Base-by-base conservation (phyloP, 53 echinoderm and acorn worm species). In the Temnopleurus reevesii region DNA sequence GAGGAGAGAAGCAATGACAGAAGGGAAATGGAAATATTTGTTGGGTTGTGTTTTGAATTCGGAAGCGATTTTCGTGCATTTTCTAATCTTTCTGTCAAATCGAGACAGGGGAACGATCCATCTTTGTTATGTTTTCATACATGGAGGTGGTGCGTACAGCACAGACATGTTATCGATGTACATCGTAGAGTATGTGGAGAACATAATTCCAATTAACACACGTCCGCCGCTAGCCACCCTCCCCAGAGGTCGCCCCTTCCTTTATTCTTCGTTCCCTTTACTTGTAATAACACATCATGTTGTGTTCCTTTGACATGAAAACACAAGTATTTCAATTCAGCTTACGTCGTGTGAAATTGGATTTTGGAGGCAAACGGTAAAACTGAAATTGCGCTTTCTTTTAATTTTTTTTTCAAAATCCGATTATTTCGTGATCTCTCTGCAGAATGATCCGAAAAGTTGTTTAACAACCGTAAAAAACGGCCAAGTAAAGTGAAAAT, bases 31-130 rank as follows among this genome's bases (percentile, higher is more conserved):
- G 36, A 31, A 83, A 83, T 83, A 55, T 30, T 55, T 36, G 28
- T 36, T 56, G 34, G 49, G 55, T 23, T 55, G 83, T 83, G 83
- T 83, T 83, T 83, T 83, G 83, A 36, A 55, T 4, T 83, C 45
- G 55, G 81, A 83, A 83, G 55, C 55, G 83, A 83, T 83, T 83
- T 53, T 83, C 83, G 83, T 83, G 83, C 83, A 83, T 83, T 83
- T 83, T 53, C 54, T 83, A 83, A 83, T 83, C 83, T 83, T 83
- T 83, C 83, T 83, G 83, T 83, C 83, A 83, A 8, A 12, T 1
- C 19, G 17, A 33, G 15, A 55, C 33, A 56, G 6, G 28, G 2
- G 33, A 36, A 36, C 23, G 23, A 55, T 83, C 51, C 33, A 83
- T 83, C 54, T 83, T 54, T 35, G 83, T 53, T 35, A 36, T 83